These are phyloP conservation scores for Ploceus nigricollis DNA, from an alignment of 2,113 vertebrate genomes.

Conservation along the genomic window DNA sequence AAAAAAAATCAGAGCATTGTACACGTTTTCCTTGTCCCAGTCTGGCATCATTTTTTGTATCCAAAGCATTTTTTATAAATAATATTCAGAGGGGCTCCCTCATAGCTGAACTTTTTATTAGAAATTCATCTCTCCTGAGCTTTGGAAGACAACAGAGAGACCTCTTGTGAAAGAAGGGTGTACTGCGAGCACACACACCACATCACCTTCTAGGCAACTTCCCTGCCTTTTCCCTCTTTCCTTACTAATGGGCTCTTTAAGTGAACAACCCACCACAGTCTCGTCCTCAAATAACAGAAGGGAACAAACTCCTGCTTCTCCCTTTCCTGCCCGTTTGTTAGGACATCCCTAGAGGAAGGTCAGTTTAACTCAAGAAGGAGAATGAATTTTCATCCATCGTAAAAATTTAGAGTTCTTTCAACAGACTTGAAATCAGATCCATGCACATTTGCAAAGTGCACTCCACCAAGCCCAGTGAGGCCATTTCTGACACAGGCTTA, in stretches of 20 bases:
- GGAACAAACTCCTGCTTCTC: background rate
- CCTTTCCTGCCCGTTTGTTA: fast-evolving
- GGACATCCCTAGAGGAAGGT: background rate
- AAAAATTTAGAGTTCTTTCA: background rate
- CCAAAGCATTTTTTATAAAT: background rate
- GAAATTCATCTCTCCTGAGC: fast-evolving
- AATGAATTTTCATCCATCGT: background rate
- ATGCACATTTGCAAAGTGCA: background rate
- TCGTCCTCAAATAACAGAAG: background rate
- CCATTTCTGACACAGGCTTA: background rate
- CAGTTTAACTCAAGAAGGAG: background rate
- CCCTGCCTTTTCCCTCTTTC: background rate
- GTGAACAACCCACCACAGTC: background rate
- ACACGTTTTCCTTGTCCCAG: background rate
- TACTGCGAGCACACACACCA: background rate
- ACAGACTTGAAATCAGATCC: background rate
- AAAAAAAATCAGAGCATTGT: background rate
- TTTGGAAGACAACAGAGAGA: background rate
- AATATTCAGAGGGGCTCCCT: fast-evolving
- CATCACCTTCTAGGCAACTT: background rate
- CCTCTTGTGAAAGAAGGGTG: background rate
- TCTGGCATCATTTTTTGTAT: background rate
- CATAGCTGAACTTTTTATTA: background rate
- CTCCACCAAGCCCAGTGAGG: background rate
- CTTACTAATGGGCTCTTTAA: fast-evolving